phyloP scores from a whole-genome alignment of 2,888 invertebrate species.

The Euzophera pinguis region DNA sequence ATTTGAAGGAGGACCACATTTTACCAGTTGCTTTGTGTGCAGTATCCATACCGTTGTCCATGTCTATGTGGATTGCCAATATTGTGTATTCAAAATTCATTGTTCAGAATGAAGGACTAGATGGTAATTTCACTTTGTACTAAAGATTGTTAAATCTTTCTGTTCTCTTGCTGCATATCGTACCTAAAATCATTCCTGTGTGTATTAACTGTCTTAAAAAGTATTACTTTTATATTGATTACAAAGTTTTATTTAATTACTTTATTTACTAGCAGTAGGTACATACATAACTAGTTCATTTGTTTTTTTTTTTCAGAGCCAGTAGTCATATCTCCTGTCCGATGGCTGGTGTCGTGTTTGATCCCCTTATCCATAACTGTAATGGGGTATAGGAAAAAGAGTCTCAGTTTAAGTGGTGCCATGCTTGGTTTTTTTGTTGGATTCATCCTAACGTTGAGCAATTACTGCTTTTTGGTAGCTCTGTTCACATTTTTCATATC shows the following conservation, averaged over 20 bases:
- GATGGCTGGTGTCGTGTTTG: slow-evolving; percentile 83
- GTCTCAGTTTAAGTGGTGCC: slow-evolving; percentile 86
- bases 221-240: too few relatives aligned
- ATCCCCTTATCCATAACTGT: slow-evolving; percentile 83
- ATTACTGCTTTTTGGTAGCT: slow-evolving; percentile 86
- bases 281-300: too few relatives aligned
- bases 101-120: slow-evolving; percentile 70
- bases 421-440: slow-evolving; percentile 85
- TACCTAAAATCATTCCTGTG: too few relatives aligned
- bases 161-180: too few relatives aligned
- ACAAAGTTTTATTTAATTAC: neutral
- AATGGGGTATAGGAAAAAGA: slow-evolving; percentile 84
- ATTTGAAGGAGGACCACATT: slow-evolving; percentile 55
- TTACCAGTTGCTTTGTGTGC: slow-evolving; percentile 83
- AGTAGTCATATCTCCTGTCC: slow-evolving; percentile 80
- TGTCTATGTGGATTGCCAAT: slow-evolving; percentile 87
- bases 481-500: slow-evolving; percentile 88
- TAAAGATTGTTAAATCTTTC: too few relatives aligned
- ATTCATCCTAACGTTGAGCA: slow-evolving; percentile 87
- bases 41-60: slow-evolving; percentile 86
- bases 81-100: slow-evolving; percentile 82
- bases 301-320: slow-evolving; percentile 78
- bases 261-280: too few relatives aligned
- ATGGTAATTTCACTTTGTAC: slow-evolving; percentile 59
- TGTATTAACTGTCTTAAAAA: too few relatives aligned